Base-by-base conservation (phyloP, 2,797 vertebrate genomes). In the Macropodus opercularis region DNA sequence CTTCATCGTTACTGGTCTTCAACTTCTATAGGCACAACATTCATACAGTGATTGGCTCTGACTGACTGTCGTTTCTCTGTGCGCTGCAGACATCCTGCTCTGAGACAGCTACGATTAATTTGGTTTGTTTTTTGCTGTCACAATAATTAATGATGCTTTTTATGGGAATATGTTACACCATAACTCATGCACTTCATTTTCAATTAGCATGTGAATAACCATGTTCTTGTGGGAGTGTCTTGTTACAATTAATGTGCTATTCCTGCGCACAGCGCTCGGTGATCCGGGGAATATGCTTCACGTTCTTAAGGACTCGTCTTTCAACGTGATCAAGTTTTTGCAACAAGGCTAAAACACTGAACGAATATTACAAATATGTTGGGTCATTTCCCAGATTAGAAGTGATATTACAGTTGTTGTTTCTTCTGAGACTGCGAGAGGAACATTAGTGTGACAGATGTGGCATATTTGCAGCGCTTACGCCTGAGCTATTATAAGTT, bases 181-280 rank as follows among this genome's bases (percentile, higher is more conserved):
- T 81, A 83, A 88, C 60, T 86, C 73, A 75, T 17, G 18, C 1
- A 17, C 82, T 83, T 90, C 87, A 83, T 22, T 24, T 88, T 77
- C 58, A 81, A 80, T 90, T 89, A 86, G 61, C 54, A 54, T 84
- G 83, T 82, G 55, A 88, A 84, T 75, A 69, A 75, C 78, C 84
- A 70, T 75, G 70, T 81, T 88, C 87, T 80, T 77, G 26, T 72
- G 84, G 78, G 86, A 80, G 85, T 57, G 75, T 91, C 79, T 61
- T 63, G 77, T 87, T 91, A 84, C 86, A 79, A 72, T 85, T 77
- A 76, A 64, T 64, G 40, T 62, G 48, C 46, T 68, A 62, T 62
- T 77, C 56, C 61, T 67, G 54, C 69, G 66, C 43, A 35, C 6
- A 12, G 60, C 24, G 34, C 61, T 81, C 62, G 29, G 52, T 41